phyloP scores from a whole-genome alignment of 2,113 vertebrate species.

The Poeciliopsis turrubarensis region DNA sequence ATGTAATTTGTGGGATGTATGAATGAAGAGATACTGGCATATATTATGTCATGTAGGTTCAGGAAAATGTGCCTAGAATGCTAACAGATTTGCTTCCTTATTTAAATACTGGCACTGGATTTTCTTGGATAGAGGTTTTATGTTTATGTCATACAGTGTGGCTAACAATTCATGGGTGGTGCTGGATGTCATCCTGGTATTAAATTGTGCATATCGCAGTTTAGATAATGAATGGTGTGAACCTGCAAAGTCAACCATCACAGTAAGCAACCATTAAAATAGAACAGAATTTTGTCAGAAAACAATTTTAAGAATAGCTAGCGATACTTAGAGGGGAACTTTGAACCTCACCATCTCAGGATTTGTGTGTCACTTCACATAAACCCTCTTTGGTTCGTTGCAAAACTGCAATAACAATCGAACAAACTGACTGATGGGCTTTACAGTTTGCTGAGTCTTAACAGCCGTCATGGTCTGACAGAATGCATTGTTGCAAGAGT shows the following conservation, averaged over 20 bases:
- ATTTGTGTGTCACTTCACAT: conserved; percentile 3
- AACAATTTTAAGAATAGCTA: no score
- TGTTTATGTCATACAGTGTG: no score
- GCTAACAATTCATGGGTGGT: no score
- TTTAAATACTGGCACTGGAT: no score
- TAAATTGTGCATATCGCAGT: background rate
- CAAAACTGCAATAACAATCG: background rate
- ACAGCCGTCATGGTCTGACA: background rate
- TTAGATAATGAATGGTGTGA: background rate
- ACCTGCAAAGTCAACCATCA: background rate
- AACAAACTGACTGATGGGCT: background rate
- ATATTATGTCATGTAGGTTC: no score
- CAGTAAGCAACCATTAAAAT: background rate
- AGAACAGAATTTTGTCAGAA: background rate
- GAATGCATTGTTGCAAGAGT: background rate
- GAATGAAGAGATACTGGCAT: background rate
- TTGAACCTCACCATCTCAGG: background rate
- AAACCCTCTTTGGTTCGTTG: background rate
- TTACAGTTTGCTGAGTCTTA: background rate
- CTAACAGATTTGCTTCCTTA: no score
- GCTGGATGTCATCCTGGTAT: background rate
- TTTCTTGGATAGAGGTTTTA: no score
- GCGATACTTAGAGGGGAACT: background rate
- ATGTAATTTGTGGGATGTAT: background rate
- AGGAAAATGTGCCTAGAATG: no score